Evolutionary conservation across 2,888 invertebrate species (phyloP).

Genomic region (Tuta absoluta): DNA sequence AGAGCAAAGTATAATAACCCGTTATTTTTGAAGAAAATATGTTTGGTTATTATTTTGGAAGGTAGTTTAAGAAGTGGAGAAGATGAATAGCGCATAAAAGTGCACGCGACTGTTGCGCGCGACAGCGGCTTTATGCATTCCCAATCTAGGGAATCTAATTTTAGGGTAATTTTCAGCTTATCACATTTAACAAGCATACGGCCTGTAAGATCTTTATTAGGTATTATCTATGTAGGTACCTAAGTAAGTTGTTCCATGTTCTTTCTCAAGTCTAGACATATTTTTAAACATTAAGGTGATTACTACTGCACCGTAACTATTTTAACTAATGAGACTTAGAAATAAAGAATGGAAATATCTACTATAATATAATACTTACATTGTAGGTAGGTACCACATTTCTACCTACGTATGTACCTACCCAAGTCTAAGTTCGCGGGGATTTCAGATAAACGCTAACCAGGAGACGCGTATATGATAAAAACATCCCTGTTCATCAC

Average conservation of each 20-base stretch:
- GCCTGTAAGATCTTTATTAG: no score
- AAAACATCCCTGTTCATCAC: background rate
- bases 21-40: background rate
- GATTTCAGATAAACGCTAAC: background rate
- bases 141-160: background rate
- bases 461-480: background rate
- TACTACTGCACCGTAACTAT: no score
- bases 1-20: background rate
- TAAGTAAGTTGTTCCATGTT: background rate
- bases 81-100: conserved; percentile 20
- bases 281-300: no score
- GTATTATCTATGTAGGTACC: no score
- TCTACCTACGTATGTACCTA: background rate
- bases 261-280: no score
- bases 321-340: no score
- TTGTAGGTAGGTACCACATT: background rate
- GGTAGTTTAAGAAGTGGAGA: background rate
- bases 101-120: conserved; percentile 2
- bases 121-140: background rate
- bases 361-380: no score
- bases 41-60: background rate
- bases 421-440: background rate
- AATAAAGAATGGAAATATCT: no score
- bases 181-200: no score
- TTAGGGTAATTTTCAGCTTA: background rate